Evolutionary conservation across 1,140 invertebrate species (phyloP), one percentile per base, ranked within the genome.

Genomic region (Zaprionus camerounensis): DNA sequence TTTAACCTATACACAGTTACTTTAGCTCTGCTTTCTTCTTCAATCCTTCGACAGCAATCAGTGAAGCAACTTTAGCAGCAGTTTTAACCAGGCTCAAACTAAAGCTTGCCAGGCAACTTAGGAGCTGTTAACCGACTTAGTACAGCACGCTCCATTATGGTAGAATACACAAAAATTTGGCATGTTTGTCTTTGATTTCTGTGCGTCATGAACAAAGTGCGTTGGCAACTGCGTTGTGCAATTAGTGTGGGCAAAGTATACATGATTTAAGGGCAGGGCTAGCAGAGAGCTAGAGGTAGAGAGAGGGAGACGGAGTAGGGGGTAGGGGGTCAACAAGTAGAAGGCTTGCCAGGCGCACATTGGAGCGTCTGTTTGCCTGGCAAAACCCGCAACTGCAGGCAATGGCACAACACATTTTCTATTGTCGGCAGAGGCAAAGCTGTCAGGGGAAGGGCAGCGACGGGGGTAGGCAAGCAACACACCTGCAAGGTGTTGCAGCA

Each of bases 401-500:
- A 24, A 51, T 51, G 46, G 20, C 46, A 51, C 17, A 51, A 51
- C 46, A 51, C 46, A 51, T 51, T 51, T 24, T 24, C 46, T 22
- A 51, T 51, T 51, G 46, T 51, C 26, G 22, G 22, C 13, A 49
- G n/a, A 17, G 41, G 24, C 24, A 1, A 11, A 20, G 15, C 3
- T 22, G n/a, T 4, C 22, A 13, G 9, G 7, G 15, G 24, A 5
- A 11, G 4, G 44, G 38, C 12, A 24, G n/a, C 34, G 49, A 26
- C 15, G 12, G 34, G 9, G 41, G 41, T 15, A 4, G 38, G 38
- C 38, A 2, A 44, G 1, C 11, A 2, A 12, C 46, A 13, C 46
- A 12, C 11, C 46, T 20, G 46, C 20, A 51, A 68, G 20, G 73
- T 38, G 66, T 70, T 71, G 44, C 13, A 12, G 44, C 58, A 53